Base-by-base conservation (phyloP, 1,140 invertebrate genomes). In the Drosophila suzukii region DNA sequence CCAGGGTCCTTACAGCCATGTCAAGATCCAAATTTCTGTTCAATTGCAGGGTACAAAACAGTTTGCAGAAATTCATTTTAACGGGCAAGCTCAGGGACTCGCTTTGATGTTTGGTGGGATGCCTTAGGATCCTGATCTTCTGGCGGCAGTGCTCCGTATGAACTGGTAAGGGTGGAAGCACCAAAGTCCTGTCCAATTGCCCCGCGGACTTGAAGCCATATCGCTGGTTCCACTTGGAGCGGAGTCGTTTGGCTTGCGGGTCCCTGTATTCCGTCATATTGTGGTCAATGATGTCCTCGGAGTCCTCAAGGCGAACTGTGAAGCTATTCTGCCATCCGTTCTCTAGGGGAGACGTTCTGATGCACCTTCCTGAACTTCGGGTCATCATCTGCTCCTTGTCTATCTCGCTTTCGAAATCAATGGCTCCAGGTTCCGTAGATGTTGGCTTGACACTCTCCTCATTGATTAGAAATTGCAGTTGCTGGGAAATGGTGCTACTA, bases 371-470 rank as follows among this genome's bases (percentile, higher is more conserved):
- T 4, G 6, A 11, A 1, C 1, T 4, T 7, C 30, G 5, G 13
- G 30, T n/a, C 4, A 54, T 53, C 10, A n/a, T n/a, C 13, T 51
- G 50, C 6, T 59, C 27, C 12, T 57, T 51, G 6, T 6, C 53
- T 12, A 75, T 70, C 41, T 70, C 66, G 4, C 8, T 49, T 12
- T 79, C 76, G 8, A 68, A 73, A 32, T 79, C 74, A 11, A 77
- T 51, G 0, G 17, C 34, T 12, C 34, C 38, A 2, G 12, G 39
- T 15, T 50, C 47, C n/a, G 12, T 30, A 32, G 17, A 13, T 3
- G 6, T 6, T 34, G 32, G 8, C 11, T 17, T 24, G 20, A 6
- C 7, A 10, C 49, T 34, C 3, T 39, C 24, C 41, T 34, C 34
- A 44, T 55, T 24, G 15, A 65, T 15, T 2, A 49, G 1, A 4